Percentiles rank a stretch among this genome's conserved stretches.
Evolutionary conservation across 2,888 invertebrate species (phyloP).

Genomic region (Drosophila anceps): DNA sequence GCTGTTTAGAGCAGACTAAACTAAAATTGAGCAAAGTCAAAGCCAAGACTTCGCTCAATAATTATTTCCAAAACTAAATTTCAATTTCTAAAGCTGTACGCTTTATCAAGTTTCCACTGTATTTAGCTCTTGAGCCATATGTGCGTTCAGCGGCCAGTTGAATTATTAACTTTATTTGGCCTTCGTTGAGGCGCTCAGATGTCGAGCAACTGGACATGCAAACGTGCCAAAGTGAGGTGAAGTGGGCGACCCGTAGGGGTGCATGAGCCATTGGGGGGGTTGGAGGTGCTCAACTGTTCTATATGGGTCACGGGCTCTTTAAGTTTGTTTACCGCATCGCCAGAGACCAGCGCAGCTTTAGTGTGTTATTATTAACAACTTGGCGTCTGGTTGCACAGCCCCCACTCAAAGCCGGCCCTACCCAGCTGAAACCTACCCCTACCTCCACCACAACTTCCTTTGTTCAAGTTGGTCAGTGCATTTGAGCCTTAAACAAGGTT

Average conservation of each 20-base stretch:
- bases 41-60: too few species aligned
- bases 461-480: constrained; percentile 24
- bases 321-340: constrained; percentile 69
- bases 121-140: constrained; percentile 39
- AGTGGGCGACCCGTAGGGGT: neutral
- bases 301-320: constrained; percentile 69
- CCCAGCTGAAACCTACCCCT: neutral
- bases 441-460: too few species aligned
- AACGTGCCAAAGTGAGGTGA: constrained; percentile 23
- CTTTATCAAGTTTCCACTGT: neutral
- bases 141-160: constrained; percentile 41
- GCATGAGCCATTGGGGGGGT: neutral
- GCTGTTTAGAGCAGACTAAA: neutral
- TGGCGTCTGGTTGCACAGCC: constrained; percentile 45
- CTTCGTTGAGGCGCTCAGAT: constrained; percentile 47
- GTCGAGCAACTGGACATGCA: constrained; percentile 51
- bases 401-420: neutral
- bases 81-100: neutral
- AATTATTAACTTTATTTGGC: constrained; percentile 65
- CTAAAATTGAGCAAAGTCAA: neutral
- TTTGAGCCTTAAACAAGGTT: constrained; percentile 40
- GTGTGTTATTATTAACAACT: constrained; percentile 61
- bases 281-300: constrained; percentile 11
- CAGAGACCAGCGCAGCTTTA: constrained; percentile 24
- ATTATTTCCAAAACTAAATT: too few species aligned